Base-by-base conservation (phyloP, 2,113 vertebrate genomes). In the Galeopterus variegatus region DNA sequence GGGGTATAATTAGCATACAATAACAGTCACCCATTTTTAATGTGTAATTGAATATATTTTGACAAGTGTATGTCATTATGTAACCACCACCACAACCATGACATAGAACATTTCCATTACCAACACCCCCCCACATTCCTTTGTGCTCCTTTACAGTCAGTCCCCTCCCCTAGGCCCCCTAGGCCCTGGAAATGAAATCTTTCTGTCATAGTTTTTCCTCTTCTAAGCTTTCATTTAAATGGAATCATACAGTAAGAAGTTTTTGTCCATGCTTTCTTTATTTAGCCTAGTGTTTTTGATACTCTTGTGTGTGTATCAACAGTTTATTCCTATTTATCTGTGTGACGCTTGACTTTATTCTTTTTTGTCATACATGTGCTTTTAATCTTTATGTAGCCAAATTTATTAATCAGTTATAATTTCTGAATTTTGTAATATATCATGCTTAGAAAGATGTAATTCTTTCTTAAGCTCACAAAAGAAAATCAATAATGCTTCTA, bases 301-400 rank as follows among this genome's bases (percentile, higher is more conserved):
- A 82, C 69, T 65, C 48, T 23, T 67, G 50, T 54, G 15, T 56
- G 19, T 60, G 4, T 80, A 80, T 75, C n/a, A 58, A 48, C 85
- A 86, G 11, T 62, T 81, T 41, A 60, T 90, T 94, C 21, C 50
- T 41, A 92, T 75, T 87, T 73, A 33, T 72, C 21, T 77, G 15
- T 94, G 90, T 81, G 50, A 69, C 58, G 60, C 41, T 81, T 75
- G 45, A 60, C 33, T 58, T 84, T 58, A 21, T 72, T 70, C 36
- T 80, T 80, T 72, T 4, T 72, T 56, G 18, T 82, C 19, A 70
- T 19, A 9, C 9, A 26, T 5, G 3, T 56, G 18, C 72, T 77
- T 86, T 86, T 80, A 72, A 90, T 94, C 81, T 58, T 93, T 45
- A 62, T 75, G 6, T 56, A 88, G 21, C 48, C 56, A 87, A 75